Conservation (phyloP, 2,113 vertebrate species). For the Siniperca knerii region DNA sequence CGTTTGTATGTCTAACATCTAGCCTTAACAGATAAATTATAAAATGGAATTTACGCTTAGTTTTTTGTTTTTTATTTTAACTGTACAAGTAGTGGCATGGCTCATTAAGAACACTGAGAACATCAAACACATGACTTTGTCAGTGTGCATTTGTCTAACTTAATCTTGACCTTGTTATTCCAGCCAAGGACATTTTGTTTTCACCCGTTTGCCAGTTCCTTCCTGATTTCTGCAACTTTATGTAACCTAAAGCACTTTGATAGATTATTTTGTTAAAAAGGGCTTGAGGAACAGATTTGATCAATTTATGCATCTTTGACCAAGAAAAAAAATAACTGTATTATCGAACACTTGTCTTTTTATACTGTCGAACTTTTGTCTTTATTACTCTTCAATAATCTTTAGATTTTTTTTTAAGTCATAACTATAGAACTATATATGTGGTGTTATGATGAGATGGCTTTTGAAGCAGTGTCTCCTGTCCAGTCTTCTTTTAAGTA, state of each 20-base stretch:
- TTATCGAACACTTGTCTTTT: slow-evolving; percentile 49
- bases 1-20: slow-evolving; percentile 41
- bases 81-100: slow-evolving; percentile 2
- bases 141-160: slow-evolving; percentile 29
- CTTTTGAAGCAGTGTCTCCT: slow-evolving; percentile 46
- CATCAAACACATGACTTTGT: slow-evolving; percentile 35
- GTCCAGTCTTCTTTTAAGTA: slow-evolving; percentile 37
- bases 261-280: slow-evolving; percentile 66
- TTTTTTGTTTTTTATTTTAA: slow-evolving; percentile 29
- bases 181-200: slow-evolving; percentile 38
- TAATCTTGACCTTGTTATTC: slow-evolving; percentile 37
- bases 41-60: slow-evolving; percentile 20
- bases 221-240: slow-evolving; percentile 30
- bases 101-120: slow-evolving; percentile 13
- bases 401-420: slow-evolving; percentile 40
- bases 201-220: slow-evolving; percentile 16
- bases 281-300: slow-evolving; percentile 63
- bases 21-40: slow-evolving; percentile 47
- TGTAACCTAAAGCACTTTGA: slow-evolving; percentile 69
- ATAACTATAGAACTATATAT: slow-evolving; percentile 37
- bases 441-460: slow-evolving; percentile 24
- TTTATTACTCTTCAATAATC: slow-evolving; percentile 60
- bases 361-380: slow-evolving; percentile 52
- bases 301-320: slow-evolving; percentile 60
- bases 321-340: slow-evolving; percentile 34